Evolutionary conservation across 1,140 invertebrate species (phyloP).

Genomic region (Saxidomus purpurata): DNA sequence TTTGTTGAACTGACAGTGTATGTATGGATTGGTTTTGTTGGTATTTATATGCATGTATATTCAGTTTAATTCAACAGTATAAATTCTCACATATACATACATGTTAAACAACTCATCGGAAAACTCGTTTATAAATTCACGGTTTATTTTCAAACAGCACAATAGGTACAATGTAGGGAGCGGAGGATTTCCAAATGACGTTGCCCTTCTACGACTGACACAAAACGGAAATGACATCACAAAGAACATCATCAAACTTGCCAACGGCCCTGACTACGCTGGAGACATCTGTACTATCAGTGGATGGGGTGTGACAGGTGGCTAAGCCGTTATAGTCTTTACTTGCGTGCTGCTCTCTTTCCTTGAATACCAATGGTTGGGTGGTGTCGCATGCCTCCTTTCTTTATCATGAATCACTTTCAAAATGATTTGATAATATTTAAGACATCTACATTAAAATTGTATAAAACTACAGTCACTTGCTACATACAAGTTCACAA

Average conservation of each 20-base stretch:
- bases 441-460: too few species aligned
- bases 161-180: neutral
- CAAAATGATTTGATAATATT: too few species aligned
- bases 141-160: conserved; percentile 14
- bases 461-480: too few species aligned
- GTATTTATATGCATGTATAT: too few species aligned
- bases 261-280: neutral
- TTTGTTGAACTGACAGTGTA: too few species aligned
- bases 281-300: conserved; percentile 7
- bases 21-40: too few species aligned
- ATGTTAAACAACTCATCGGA: neutral
- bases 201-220: neutral
- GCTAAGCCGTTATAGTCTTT: neutral
- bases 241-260: conserved; percentile 31
- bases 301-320: conserved; percentile 29
- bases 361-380: neutral
- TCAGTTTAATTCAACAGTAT: too few species aligned
- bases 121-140: too few species aligned
- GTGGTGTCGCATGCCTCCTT: too few species aligned
- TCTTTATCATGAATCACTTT: too few species aligned
- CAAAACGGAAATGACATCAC: neutral
- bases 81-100: too few species aligned
- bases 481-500: too few species aligned
- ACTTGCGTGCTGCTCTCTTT: neutral
- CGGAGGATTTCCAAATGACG: conserved; percentile 25